Conservation (phyloP, 2,797 vertebrate genomes). For the Pagetopsis macropterus region DNA sequence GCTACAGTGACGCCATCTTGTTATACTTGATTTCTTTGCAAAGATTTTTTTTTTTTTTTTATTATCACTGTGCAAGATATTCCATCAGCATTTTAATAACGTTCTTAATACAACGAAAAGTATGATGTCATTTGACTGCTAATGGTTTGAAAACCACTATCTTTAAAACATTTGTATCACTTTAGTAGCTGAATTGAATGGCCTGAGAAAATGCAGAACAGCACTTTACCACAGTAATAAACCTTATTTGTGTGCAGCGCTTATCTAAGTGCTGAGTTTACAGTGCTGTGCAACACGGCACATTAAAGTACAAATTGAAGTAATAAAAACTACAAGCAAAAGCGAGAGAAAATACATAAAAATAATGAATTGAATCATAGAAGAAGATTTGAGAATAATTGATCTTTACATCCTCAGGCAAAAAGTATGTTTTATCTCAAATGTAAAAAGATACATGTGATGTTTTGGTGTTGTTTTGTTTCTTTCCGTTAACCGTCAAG, state of each 20-base stretch:
- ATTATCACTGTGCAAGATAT: too few relatives aligned
- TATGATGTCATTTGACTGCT: neutral
- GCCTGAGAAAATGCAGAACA: conserved; percentile 5
- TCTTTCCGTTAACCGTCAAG: too few relatives aligned
- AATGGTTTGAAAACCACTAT: neutral
- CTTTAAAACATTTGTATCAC: neutral
- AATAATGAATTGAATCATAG: conserved; percentile 41
- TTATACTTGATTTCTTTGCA: too few relatives aligned
- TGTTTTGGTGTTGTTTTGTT: too few relatives aligned
- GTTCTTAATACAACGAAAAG: neutral
- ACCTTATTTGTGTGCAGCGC: conserved; percentile 19
- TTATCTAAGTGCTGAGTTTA: conserved; percentile 41
- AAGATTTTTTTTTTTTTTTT: too few relatives aligned
- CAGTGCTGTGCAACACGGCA: neutral
- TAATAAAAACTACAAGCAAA: conserved; percentile 42
- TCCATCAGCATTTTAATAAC: too few relatives aligned
- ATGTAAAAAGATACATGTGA: conserved; percentile 17
- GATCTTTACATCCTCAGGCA: conserved; percentile 31
- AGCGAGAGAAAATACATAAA: conserved; percentile 42
- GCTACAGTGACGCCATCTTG: too few relatives aligned
- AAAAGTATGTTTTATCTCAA: conserved; percentile 56
- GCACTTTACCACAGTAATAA: conserved; percentile 9
- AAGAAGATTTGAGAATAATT: conserved; percentile 50
- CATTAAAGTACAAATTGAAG: conserved; percentile 47
- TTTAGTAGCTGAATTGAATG: neutral